These are phyloP conservation scores for Melanargia galathea DNA, from an alignment of 2,888 invertebrate genomes.

Conservation along the genomic window DNA sequence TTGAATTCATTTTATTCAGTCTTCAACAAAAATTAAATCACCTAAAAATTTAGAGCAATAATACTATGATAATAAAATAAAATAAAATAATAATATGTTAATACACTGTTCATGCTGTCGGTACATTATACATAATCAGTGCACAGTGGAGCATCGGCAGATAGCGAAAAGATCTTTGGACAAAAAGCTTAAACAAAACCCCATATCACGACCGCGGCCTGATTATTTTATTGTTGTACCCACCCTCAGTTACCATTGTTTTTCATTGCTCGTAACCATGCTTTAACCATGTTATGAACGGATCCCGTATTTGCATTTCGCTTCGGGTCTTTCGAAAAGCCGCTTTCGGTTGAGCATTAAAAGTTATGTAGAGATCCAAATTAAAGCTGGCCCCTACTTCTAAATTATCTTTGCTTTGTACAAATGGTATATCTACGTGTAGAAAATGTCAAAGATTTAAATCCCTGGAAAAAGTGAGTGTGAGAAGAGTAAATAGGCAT, in stretches of 20 bases:
- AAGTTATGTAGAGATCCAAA: not conserved
- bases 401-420: not conserved
- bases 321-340: conserved; percentile 13
- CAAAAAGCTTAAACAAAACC: conserved; percentile 62
- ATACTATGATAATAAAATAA: too few species aligned
- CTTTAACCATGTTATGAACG: conserved; percentile 29
- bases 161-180: conserved; percentile 65
- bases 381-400: not conserved
- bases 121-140: conserved; percentile 58
- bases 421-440: too few species aligned
- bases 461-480: too few species aligned
- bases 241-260: conserved; percentile 44
- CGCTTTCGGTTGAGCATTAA: not conserved
- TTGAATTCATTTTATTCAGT: too few species aligned
- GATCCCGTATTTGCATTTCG: conserved; percentile 22
- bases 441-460: too few species aligned
- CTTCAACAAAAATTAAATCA: too few species aligned
- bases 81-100: too few species aligned
- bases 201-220: conserved; percentile 57
- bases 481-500: too few species aligned
- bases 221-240: conserved; percentile 63
- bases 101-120: conserved; percentile 6
- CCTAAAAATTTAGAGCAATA: too few species aligned
- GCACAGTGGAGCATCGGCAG: conserved; percentile 62
- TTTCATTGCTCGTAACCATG: conserved; percentile 34